Base-by-base conservation (phyloP, 1,140 invertebrate genomes). In the Drosophila orosa region DNA sequence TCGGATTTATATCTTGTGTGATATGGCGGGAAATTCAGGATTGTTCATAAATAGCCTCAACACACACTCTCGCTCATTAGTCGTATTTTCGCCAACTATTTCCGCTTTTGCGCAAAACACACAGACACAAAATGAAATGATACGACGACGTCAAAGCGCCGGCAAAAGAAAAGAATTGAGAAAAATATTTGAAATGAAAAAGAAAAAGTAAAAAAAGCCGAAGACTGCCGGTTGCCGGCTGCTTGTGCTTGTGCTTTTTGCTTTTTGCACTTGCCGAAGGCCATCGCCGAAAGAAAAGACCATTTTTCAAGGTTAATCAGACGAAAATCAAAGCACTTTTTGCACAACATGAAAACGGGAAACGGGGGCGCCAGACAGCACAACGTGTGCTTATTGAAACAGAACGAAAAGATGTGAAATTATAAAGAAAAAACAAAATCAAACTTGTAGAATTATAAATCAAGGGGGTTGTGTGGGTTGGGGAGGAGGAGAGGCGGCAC, bases 51-150 rank as follows among this genome's bases (percentile, higher is more conserved):
- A 71, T 71, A 71, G 71, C 50, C 44, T 12, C 13, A 52, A 25
- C 50, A 12, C 25, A 19, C 19, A 3, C 12, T 2, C 10, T 4
- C 6, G 17, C 48, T 33, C 29, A 62, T 61, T 63, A 52, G 57
- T 63, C 47, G 57, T 58, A 39, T 61, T 50, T 74, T 74, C 52
- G 74, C 67, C 62, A 86, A 89, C 83, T 87, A 87, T 87, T 87
- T 87, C 83, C 83, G 83, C 83, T 83, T 89, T 87, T 73, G 74
- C 68, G 74, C 72, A 83, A 76, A 81, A 47, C 37, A 40, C 31
- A 17, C 39, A 76, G 48, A 66, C 47, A 59, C 31, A 47, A 45
- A 59, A 55, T 33, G 48, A 74, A 57, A 56, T 52, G 24, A 68
- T 67, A 61, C 48, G 25, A 65, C 37, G 68, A 54, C 69, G 76